These are phyloP conservation scores for Gandaritis pyraliata DNA, from an alignment of 2,888 invertebrate species.

Conservation along the genomic window DNA sequence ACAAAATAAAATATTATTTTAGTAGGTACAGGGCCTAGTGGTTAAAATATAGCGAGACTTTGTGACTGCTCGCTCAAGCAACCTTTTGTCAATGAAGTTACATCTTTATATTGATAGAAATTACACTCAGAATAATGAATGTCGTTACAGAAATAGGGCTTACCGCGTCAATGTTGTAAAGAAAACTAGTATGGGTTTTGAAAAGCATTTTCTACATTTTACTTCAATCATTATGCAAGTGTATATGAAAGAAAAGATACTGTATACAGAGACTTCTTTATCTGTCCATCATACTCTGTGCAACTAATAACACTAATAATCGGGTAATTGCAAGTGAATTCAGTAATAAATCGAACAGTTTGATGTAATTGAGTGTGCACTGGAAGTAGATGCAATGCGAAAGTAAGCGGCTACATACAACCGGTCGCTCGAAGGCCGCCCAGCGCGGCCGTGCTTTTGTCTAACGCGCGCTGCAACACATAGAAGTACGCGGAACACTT, in stretches of 20 bases:
- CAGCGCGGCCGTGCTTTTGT: slow-evolving; percentile 74
- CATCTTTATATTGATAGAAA: too few species aligned
- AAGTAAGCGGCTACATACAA: slow-evolving; percentile 75
- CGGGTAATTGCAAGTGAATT: slow-evolving; percentile 34
- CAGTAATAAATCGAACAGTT: slow-evolving; percentile 53
- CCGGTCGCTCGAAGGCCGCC: slow-evolving; percentile 80
- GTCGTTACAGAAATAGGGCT: too few species aligned
- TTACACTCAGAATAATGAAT: too few species aligned
- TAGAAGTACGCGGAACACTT: slow-evolving; percentile 42
- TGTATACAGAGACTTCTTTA: not conserved
- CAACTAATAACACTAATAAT: slow-evolving; percentile 25
- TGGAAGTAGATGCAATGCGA: slow-evolving; percentile 65
- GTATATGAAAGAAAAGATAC: not conserved
- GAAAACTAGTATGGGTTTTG: not conserved
- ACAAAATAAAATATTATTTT: too few species aligned
- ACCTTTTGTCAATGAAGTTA: too few species aligned
- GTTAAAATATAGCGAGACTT: too few species aligned
- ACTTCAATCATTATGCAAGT: not conserved
- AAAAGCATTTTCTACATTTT: not conserved
- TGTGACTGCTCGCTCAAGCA: too few species aligned
- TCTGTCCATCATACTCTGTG: not conserved
- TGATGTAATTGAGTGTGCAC: slow-evolving; percentile 51
- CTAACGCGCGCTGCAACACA: slow-evolving; percentile 58
- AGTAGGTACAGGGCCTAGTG: too few species aligned
- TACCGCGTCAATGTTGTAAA: not conserved